Conservation (phyloP, 2,113 vertebrate genomes). For the Gavialis gangeticus region DNA sequence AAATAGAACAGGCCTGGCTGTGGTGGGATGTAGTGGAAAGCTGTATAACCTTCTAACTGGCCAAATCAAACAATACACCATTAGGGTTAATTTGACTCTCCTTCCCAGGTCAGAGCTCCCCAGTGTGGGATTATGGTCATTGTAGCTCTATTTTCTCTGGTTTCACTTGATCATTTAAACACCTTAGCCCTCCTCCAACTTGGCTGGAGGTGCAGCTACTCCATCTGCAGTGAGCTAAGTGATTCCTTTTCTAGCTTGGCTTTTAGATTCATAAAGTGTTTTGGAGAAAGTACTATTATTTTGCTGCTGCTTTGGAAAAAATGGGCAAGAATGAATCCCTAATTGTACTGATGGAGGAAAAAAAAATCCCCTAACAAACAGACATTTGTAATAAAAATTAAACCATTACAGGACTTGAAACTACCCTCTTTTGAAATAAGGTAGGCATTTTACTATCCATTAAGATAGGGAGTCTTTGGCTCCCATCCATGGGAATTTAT, state of each 20-base stretch:
- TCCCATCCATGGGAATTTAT: constrained; percentile 36
- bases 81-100: not conserved
- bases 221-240: not conserved
- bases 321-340: not conserved
- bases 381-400: not conserved
- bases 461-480: constrained; percentile 20
- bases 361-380: not conserved
- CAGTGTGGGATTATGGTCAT: not conserved
- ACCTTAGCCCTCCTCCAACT: not conserved
- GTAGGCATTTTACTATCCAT: constrained; percentile 33
- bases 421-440: not conserved
- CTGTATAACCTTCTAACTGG: not conserved
- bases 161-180: not conserved
- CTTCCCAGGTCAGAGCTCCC: not conserved
- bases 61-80: not conserved
- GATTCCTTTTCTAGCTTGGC: not conserved
- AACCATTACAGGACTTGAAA: not conserved
- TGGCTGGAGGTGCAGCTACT: not conserved
- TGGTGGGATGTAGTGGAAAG: not conserved
- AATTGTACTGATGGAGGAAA: not conserved
- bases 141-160: not conserved
- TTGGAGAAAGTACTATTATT: not conserved
- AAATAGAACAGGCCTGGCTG: not conserved
- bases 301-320: not conserved
- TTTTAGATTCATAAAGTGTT: not conserved